A percentile compares a stretch with the other conserved stretches of the same genome.
These are phyloP conservation scores for Ylistrum balloti DNA, from an alignment of 1,140 invertebrate genomes.

Conservation along the genomic window DNA sequence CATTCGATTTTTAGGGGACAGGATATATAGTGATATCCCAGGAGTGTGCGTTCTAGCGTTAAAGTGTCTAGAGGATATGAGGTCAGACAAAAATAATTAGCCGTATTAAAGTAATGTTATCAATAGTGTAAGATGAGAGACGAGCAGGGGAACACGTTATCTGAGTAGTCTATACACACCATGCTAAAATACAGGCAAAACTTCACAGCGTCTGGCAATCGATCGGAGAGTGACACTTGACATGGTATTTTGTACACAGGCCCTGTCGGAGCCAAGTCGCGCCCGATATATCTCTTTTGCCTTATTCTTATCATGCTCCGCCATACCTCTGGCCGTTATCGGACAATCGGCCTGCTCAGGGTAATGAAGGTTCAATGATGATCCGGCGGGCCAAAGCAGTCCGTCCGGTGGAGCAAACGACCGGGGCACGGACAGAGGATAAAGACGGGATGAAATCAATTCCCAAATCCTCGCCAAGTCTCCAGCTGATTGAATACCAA, in stretches of 20 bases:
- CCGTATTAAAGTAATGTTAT: constrained; percentile 18
- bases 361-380: constrained; percentile 34
- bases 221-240: background rate
- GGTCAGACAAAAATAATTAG: constrained; percentile 26
- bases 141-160: background rate
- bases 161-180: background rate
- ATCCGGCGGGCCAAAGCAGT: background rate
- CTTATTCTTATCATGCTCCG: constrained; percentile 30
- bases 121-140: background rate
- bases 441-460: constrained; percentile 28
- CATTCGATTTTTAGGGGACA: background rate
- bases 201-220: background rate
- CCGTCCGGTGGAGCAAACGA: constrained; percentile 21
- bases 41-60: background rate
- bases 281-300: constrained; percentile 32
- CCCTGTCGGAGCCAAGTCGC: background rate
- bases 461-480: constrained; percentile 9
- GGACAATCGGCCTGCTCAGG: constrained; percentile 22
- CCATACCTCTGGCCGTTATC: constrained; percentile 14
- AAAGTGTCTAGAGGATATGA: constrained; percentile 12
- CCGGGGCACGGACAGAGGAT: background rate
- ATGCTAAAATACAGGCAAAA: constrained; percentile 22
- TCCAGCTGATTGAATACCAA: constrained; percentile 53
- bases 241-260: constrained; percentile 14
- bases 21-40: background rate